A percentile compares a stretch with the other conserved stretches of the same genome.
Conservation (phyloP, 2,113 vertebrate species). For the Ciconia stormi region DNA sequence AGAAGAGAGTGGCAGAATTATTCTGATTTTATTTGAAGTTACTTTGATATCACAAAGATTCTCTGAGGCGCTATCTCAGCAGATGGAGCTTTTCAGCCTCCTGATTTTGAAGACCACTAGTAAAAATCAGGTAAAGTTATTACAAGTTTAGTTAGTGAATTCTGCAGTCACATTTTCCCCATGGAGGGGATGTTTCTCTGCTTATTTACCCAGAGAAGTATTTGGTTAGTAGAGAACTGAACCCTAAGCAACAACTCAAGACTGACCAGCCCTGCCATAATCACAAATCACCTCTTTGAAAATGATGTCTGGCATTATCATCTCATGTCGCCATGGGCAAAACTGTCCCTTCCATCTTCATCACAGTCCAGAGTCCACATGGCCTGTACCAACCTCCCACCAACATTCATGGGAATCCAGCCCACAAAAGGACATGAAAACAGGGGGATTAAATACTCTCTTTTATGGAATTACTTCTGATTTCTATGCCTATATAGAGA, state of each 20-base stretch:
- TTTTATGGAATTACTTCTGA: not conserved
- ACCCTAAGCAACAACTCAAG: not conserved
- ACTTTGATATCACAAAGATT: not conserved
- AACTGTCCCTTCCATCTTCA: not conserved
- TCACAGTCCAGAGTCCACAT: not conserved
- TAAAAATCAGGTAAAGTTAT: not conserved
- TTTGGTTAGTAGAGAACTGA: not conserved
- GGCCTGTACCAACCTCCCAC: not conserved
- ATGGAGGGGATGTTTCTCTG: not conserved
- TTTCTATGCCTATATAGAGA: not conserved
- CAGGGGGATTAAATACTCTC: not conserved
- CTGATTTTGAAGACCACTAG: not conserved
- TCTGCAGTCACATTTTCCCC: not conserved
- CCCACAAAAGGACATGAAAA: not conserved
- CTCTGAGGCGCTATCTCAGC: not conserved
- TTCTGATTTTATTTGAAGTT: not conserved
- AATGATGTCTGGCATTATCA: not conserved
- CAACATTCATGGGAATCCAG: not conserved
- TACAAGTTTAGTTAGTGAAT: not conserved
- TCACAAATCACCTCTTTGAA: not conserved
- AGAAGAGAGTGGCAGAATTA: not conserved
- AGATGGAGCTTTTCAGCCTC: not conserved
- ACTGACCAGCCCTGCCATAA: not conserved
- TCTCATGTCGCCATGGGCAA: not conserved
- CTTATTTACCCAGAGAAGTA: not conserved